Conservation (phyloP, 92 coral and sea anemone genomes). For the Actinernus sp. region DNA sequence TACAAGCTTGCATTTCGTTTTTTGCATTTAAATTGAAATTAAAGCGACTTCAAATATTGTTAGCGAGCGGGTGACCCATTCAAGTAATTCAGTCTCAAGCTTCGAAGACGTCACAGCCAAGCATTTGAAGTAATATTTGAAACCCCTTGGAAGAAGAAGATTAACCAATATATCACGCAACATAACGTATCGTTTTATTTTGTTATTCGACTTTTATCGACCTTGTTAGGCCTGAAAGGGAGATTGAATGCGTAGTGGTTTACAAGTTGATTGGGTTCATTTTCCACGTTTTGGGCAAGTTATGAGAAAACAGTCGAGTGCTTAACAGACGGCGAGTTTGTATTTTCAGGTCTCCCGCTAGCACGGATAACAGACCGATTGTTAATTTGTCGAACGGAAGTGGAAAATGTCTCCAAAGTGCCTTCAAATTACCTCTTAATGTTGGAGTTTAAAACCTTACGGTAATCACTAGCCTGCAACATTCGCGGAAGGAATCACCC, state of each 20-base stretch:
- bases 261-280: background rate
- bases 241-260: no score
- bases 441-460: background rate
- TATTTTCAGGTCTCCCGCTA: background rate
- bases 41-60: constrained; percentile 56
- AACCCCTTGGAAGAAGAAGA: no score
- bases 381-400: background rate
- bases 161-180: no score
- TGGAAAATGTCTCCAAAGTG: background rate
- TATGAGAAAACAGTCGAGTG: background rate
- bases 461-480: no score
- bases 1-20: constrained; percentile 52
- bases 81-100: background rate
- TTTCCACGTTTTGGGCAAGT: no score
- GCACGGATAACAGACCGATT: background rate
- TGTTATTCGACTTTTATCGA: no score
- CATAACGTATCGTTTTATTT: no score
- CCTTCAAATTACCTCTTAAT: background rate
- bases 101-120: background rate
- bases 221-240: no score
- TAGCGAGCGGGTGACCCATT: constrained; percentile 56
- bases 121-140: no score
- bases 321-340: background rate
- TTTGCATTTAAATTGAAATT: constrained; percentile 82
- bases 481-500: no score